phyloP scores from a whole-genome alignment of 2,797 vertebrate species.

The Phrynocephalus forsythii region DNA sequence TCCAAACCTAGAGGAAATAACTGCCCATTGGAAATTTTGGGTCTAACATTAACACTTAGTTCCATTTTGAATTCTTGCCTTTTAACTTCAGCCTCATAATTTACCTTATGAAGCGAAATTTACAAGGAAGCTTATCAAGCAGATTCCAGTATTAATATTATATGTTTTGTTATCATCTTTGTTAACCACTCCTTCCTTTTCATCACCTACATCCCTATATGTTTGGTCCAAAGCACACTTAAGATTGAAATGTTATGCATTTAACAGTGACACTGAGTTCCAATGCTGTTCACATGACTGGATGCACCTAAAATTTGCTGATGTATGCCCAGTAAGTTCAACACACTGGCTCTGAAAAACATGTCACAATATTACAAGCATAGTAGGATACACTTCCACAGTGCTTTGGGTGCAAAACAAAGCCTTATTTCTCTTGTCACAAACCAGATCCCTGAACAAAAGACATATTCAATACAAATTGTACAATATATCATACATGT shows the following conservation, averaged over 20 bases:
- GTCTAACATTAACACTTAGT: background rate
- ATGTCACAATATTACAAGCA: constrained; percentile 29
- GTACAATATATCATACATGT: background rate
- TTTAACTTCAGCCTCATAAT: background rate
- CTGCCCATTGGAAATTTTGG: too few relatives aligned
- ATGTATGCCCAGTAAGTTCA: background rate
- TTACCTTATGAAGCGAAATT: background rate
- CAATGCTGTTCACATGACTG: too few relatives aligned
- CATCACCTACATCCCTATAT: background rate
- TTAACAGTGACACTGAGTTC: too few relatives aligned
- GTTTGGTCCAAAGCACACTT: background rate
- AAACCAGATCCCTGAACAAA: constrained; percentile 27
- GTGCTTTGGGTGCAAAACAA: constrained; percentile 42
- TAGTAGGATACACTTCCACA: constrained; percentile 14
- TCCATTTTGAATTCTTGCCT: background rate
- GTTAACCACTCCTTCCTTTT: background rate
- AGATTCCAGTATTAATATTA: background rate
- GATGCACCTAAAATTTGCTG: fast-evolving
- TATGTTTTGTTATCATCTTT: background rate
- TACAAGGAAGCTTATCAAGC: background rate
- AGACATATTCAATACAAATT: constrained; percentile 52
- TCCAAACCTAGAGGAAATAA: background rate
- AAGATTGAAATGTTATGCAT: constrained; percentile 7
- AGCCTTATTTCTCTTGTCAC: constrained; percentile 53
- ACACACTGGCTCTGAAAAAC: background rate